Percentiles rank a stretch among this genome's conserved stretches.
These are phyloP conservation scores for Hypercompe scribonia DNA, from an alignment of 2,888 invertebrate species.

Conservation along the genomic window DNA sequence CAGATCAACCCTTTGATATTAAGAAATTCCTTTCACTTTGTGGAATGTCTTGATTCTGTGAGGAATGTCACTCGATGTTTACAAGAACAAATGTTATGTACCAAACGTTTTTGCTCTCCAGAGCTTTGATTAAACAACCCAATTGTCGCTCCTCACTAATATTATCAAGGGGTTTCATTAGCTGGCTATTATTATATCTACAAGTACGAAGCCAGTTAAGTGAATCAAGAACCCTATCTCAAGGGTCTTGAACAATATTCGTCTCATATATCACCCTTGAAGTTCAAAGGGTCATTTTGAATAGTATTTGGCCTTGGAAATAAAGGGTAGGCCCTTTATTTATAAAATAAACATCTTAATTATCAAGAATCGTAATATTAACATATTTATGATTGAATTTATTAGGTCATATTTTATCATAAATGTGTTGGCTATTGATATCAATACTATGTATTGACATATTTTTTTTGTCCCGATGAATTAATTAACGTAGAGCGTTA, in stretches of 20 bases:
- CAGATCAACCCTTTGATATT: conserved; percentile 33
- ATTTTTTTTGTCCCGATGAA: no score
- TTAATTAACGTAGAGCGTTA: no score
- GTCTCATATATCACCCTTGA: conserved; percentile 5
- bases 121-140: conserved; percentile 11
- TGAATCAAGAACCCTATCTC: conserved; percentile 7
- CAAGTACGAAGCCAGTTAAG: conserved; percentile 9
- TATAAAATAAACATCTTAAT: no score
- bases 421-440: neutral
- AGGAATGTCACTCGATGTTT: conserved; percentile 36
- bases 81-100: conserved; percentile 13
- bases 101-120: conserved; percentile 6
- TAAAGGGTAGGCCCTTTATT: no score
- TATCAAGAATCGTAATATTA: no score
- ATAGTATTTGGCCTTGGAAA: neutral
- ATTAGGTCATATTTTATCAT: no score
- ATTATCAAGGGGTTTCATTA: conserved; percentile 11
- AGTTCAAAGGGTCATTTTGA: conserved; percentile 1
- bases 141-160: neutral
- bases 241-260: conserved; percentile 4
- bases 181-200: neutral
- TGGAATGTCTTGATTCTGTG: conserved; percentile 36
- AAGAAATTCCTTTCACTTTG: conserved; percentile 41
- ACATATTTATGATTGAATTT: no score
- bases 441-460: neutral